Evolutionary conservation across 2,797 vertebrate species (phyloP).

Genomic region (Apodemus agrarius): DNA sequence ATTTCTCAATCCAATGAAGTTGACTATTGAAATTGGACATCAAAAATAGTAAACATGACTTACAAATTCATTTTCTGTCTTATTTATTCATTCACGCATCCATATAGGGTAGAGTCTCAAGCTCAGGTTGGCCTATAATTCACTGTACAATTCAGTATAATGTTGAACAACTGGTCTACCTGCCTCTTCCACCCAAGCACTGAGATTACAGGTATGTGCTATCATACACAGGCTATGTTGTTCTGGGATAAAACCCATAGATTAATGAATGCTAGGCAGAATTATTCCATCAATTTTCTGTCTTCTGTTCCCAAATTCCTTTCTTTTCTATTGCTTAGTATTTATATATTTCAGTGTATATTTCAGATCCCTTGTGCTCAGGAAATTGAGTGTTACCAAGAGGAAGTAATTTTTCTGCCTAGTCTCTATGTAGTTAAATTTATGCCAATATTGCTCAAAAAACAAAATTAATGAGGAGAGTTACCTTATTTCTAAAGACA

Average conservation of each 20-base stretch:
- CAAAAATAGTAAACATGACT: not conserved
- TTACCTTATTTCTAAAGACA: not conserved
- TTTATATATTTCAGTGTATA: not conserved
- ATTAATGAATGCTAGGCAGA: not conserved
- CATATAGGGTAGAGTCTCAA: not conserved
- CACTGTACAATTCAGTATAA: not conserved
- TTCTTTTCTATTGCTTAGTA: not conserved
- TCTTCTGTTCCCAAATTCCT: not conserved
- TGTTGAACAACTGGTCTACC: not conserved
- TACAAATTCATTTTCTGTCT: not conserved
- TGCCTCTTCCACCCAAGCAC: not conserved
- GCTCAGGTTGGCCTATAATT: not conserved
- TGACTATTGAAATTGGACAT: not conserved
- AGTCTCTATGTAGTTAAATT: not conserved
- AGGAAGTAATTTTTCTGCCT: not conserved
- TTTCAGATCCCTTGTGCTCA: not conserved
- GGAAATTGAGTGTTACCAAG: not conserved
- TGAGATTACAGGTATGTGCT: not conserved
- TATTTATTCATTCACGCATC: not conserved
- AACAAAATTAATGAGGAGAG: conserved; percentile 18
- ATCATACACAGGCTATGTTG: not conserved
- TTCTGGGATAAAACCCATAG: not conserved
- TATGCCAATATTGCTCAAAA: not conserved
- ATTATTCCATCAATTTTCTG: not conserved
- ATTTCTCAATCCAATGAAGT: not conserved